Evolutionary conservation across 2,113 vertebrate species (phyloP).

Genomic region (cattle (Bos taurus)): ARS-UCD2.0 NC_037343.1:19840001-19840500

Average conservation of each 20-base stretch:
- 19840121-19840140: neutral
- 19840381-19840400: neutral
- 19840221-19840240: neutral
- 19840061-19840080: neutral
- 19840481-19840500: neutral
- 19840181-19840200: neutral
- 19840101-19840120: neutral
- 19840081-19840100: neutral
- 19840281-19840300: neutral
- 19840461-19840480: neutral
- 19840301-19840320: neutral
- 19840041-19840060: neutral
- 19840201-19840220: neutral
- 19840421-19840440: fast-evolving
- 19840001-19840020: neutral
- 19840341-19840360: neutral
- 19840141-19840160: neutral
- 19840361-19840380: neutral
- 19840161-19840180: neutral
- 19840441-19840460: neutral
- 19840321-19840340: neutral
- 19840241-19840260: neutral
- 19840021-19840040: neutral
- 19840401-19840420: neutral
- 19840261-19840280: neutral